Evolutionary conservation across 2,888 invertebrate species (phyloP).

Genomic region (Neocrepidodera transversa): DNA sequence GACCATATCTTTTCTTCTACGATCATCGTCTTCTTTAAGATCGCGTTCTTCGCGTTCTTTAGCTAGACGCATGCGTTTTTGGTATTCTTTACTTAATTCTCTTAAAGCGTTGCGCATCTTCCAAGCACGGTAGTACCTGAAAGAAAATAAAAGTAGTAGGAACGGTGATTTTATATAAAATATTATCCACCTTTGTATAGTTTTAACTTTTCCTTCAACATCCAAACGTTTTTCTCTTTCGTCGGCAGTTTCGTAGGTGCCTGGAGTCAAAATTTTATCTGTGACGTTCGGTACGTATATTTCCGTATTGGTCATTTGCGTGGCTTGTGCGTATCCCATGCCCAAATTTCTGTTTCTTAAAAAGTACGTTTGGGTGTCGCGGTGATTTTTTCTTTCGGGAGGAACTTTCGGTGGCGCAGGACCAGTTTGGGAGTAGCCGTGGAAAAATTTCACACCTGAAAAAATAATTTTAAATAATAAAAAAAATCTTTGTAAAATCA

Average conservation of each 20-base stretch:
- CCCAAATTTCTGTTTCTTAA: constrained; percentile 65
- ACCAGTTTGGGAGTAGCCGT: constrained; percentile 85
- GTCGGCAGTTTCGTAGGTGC: constrained; percentile 72
- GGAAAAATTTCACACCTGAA: constrained; percentile 71
- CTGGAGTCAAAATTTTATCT: constrained; percentile 68
- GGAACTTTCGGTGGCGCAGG: constrained; percentile 65
- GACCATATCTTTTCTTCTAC: constrained; percentile 66
- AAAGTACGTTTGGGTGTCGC: constrained; percentile 71
- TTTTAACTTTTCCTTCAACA: constrained; percentile 60
- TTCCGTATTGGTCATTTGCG: constrained; percentile 68
- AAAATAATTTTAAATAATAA: not conserved
- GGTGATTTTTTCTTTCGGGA: constrained; percentile 63
- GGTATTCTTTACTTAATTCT: constrained; percentile 62
- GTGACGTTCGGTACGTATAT: constrained; percentile 68
- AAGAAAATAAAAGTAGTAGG: not conserved
- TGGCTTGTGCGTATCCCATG: constrained; percentile 65
- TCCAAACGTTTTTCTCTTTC: constrained; percentile 67
- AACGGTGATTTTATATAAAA: not conserved
- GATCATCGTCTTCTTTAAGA: constrained; percentile 62
- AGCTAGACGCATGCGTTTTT: constrained; percentile 64
- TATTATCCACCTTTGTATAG: constrained; percentile 67
- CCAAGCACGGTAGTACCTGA: constrained; percentile 65
- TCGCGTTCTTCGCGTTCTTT: constrained; percentile 61
- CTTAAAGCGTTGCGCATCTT: constrained; percentile 64
- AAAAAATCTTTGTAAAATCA: not conserved